Evolutionary conservation across 2,113 vertebrate genomes (phyloP).

Genomic region (Chascanopsetta lugubris): DNA sequence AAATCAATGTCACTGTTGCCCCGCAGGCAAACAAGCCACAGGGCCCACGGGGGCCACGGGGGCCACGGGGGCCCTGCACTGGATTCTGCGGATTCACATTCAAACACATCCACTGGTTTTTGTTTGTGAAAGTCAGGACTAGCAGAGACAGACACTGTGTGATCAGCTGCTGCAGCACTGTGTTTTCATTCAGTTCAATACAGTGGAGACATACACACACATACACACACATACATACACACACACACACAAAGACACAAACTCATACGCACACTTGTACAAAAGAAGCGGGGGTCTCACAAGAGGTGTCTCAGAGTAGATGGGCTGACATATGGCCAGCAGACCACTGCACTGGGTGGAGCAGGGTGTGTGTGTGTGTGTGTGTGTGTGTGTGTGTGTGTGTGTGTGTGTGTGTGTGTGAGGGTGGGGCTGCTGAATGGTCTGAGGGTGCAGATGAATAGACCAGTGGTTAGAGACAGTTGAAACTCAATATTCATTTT

Average conservation of each 20-base stretch:
- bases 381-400: conserved; percentile 17
- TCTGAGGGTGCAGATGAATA: conserved; percentile 70
- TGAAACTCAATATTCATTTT: conserved; percentile 77
- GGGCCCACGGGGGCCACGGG: too few species aligned
- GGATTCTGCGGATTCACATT: conserved; percentile 30
- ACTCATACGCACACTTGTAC: conserved; percentile 28
- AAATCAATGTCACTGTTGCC: conserved; percentile 26
- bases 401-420: conserved; percentile 42
- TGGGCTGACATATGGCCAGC: conserved; percentile 82
- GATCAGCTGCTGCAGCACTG: conserved; percentile 38
- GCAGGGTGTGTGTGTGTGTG: conserved; percentile 47
- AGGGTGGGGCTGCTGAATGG: conserved; percentile 68
- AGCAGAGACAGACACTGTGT: conserved; percentile 18
- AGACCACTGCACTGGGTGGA: conserved; percentile 72
- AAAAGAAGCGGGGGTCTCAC: conserved; percentile 54
- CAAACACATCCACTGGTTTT: conserved; percentile 30
- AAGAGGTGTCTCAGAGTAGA: conserved; percentile 65
- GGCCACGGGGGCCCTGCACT: conserved; percentile 12
- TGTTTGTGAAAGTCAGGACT: conserved; percentile 18
- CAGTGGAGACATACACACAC: conserved; percentile 23
- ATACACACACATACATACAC: conserved; percentile 12
- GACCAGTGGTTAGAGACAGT: conserved; percentile 74
- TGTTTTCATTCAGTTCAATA: conserved; percentile 15
- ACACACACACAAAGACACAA: too few species aligned
- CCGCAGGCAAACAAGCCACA: conserved; percentile 30